Evolutionary conservation across 2,888 invertebrate genomes (phyloP).

Genomic region (Calliphora vomitoria): DNA sequence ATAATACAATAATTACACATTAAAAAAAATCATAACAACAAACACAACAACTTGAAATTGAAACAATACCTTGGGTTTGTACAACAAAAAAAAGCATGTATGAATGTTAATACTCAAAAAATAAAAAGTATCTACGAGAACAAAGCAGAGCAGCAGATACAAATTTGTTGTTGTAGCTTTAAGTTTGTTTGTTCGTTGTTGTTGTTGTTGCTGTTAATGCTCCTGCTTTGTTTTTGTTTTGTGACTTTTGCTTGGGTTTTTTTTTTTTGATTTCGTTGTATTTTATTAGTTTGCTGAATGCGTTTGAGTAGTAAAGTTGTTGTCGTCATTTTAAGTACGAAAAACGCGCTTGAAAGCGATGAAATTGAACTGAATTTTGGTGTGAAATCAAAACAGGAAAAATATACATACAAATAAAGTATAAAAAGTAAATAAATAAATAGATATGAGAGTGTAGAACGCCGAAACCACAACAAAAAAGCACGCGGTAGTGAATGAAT

Average conservation of each 20-base stretch:
- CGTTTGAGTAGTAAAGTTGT: slow-evolving; percentile 71
- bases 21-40: slow-evolving; percentile 26
- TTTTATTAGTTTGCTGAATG: slow-evolving; percentile 71
- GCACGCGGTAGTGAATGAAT: slow-evolving; percentile 21
- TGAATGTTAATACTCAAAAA: not conserved
- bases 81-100: not conserved
- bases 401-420: not conserved
- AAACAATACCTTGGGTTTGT: slow-evolving; percentile 23
- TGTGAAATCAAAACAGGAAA: not conserved
- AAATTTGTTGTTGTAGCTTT: slow-evolving; percentile 39
- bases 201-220: not conserved
- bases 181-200: slow-evolving; percentile 38
- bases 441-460: not conserved
- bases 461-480: not conserved
- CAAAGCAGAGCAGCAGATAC: slow-evolving; percentile 54
- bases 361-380: not conserved
- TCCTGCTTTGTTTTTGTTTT: slow-evolving; percentile 32
- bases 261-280: slow-evolving; percentile 36
- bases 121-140: slow-evolving; percentile 51
- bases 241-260: not conserved
- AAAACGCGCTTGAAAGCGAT: slow-evolving; percentile 19
- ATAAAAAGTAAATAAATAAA: not conserved
- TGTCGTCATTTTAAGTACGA: slow-evolving; percentile 27
- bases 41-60: slow-evolving; percentile 29
- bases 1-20: not conserved